phyloP scores from a whole-genome alignment of 2,797 vertebrate genomes.

The Sebastes oblongus region DNA sequence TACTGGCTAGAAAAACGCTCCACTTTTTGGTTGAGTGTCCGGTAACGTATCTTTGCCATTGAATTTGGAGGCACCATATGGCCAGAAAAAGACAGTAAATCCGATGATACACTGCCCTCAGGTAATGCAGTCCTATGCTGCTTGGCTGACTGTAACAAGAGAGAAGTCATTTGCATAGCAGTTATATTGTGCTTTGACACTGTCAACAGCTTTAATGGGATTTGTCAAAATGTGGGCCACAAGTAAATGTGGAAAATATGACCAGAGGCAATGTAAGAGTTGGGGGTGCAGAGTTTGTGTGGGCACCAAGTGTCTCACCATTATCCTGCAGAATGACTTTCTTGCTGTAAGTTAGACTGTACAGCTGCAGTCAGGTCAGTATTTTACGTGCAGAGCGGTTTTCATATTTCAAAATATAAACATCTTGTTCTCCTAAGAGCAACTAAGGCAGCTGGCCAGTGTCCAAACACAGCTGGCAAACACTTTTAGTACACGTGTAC shows the following conservation, averaged over 20 bases:
- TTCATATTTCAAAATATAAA: constrained; percentile 54
- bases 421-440: constrained; percentile 40
- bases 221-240: constrained; percentile 78
- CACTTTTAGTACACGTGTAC: constrained; percentile 39
- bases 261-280: constrained; percentile 45
- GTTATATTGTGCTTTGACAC: constrained; percentile 69
- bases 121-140: constrained; percentile 52
- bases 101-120: constrained; percentile 50
- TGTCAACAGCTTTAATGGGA: constrained; percentile 78
- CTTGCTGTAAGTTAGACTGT: background rate
- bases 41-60: constrained; percentile 3
- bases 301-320: constrained; percentile 25
- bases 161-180: constrained; percentile 76
- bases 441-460: constrained; percentile 40
- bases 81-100: constrained; percentile 38
- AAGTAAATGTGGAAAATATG: constrained; percentile 59
- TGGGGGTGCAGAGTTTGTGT: constrained; percentile 28
- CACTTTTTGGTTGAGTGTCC: constrained; percentile 48
- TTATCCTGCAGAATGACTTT: constrained; percentile 18
- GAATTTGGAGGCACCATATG: constrained; percentile 30
- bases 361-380: constrained; percentile 20
- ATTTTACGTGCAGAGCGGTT: constrained; percentile 13
- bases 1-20: constrained; percentile 43
- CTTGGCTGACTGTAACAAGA: constrained; percentile 58
- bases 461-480: constrained; percentile 62